These are phyloP conservation scores for Ariopsis seemanni DNA, from an alignment of 2,113 vertebrate genomes.

Conservation along the genomic window DNA sequence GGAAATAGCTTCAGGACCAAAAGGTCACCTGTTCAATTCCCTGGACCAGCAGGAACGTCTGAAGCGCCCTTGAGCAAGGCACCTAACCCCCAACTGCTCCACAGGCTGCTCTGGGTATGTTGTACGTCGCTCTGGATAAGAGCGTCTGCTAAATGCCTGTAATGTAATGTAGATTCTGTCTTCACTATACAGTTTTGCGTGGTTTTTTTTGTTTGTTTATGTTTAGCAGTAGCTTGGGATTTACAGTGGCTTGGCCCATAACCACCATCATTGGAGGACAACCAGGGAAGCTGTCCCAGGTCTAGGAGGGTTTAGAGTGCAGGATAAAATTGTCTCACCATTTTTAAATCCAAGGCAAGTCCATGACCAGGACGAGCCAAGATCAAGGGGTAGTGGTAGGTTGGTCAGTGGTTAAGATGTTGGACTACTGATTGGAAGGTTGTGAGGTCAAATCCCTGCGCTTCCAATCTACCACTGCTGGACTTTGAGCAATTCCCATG, in stretches of 20 bases:
- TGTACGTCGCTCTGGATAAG: no score
- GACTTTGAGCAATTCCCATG: neutral
- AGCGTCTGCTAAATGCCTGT: no score
- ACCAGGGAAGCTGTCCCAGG: neutral
- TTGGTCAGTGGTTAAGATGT: neutral
- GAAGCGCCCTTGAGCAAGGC: no score
- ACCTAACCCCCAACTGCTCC: no score
- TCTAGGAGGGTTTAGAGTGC: neutral
- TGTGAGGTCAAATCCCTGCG: neutral
- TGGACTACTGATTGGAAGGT: neutral
- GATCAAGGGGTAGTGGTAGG: neutral
- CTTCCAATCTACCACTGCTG: neutral
- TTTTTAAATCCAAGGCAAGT: neutral
- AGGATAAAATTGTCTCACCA: neutral
- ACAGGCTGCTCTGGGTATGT: no score
- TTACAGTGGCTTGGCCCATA: neutral
- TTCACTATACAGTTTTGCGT: neutral
- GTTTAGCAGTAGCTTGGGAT: neutral
- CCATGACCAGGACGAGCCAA: neutral
- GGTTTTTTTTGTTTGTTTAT: neutral
- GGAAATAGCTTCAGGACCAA: no score
- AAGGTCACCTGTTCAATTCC: no score
- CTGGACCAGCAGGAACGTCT: no score
- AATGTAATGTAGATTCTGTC: neutral
- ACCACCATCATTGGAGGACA: neutral